A percentile compares a stretch with the other conserved stretches of the same genome.
phyloP scores from a whole-genome alignment of 2,888 invertebrate species.

The Lycaena phlaeas region DNA sequence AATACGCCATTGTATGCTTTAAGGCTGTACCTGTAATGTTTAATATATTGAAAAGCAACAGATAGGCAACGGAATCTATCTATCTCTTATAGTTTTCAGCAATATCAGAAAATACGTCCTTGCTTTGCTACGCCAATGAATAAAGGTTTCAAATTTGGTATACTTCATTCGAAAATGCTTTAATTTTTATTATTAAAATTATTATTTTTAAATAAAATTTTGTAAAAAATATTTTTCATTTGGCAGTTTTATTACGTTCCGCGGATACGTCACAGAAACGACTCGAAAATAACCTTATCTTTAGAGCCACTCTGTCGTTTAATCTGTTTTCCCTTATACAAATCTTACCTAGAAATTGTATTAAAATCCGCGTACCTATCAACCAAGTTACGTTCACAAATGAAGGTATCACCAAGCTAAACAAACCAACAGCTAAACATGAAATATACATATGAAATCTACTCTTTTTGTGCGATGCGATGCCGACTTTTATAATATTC shows the following conservation, averaged over 20 bases:
- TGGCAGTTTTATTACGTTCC: slow-evolving; percentile 17
- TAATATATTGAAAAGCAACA: no score
- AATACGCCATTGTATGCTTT: no score
- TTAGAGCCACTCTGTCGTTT: neutral
- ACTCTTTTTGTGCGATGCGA: slow-evolving; percentile 62
- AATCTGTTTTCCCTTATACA: neutral
- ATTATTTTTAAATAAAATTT: neutral
- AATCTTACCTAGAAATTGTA: neutral
- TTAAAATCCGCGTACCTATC: neutral
- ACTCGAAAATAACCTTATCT: slow-evolving; percentile 4
- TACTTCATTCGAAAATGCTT: no score
- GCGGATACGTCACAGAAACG: no score
- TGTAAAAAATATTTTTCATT: slow-evolving; percentile 12
- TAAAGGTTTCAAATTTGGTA: no score
- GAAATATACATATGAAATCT: slow-evolving; percentile 25
- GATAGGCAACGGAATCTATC: no score
- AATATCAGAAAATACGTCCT: no score
- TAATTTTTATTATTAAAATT: no score
- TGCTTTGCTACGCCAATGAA: no score
- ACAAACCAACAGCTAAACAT: slow-evolving; percentile 5
- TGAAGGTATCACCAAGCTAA: slow-evolving; percentile 3
- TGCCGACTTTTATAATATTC: slow-evolving; percentile 44
- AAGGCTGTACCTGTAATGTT: no score
- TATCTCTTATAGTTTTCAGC: no score
- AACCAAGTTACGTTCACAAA: slow-evolving; percentile 4